Percentiles rank a stretch among this genome's conserved stretches.
These are phyloP conservation scores for Irena cyanogastra DNA, from an alignment of 2,113 vertebrate genomes.

Conservation along the genomic window DNA sequence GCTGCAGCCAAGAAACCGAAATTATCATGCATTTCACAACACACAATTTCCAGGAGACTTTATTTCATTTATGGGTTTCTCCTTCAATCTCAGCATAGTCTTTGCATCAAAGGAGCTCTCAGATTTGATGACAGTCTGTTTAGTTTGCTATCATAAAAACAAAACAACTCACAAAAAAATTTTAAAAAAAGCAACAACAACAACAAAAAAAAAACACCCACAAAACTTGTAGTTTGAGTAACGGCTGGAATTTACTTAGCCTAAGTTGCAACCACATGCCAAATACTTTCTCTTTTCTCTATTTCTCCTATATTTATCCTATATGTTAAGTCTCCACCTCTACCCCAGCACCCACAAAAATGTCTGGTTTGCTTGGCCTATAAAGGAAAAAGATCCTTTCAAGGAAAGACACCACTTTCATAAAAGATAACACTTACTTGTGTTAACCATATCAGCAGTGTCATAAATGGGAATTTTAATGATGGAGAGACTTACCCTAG, in stretches of 20 bases:
- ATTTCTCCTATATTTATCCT: slow-evolving; percentile 43
- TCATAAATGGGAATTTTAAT: background rate
- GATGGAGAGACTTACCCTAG: background rate
- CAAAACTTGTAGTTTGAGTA: background rate
- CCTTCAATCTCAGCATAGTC: background rate
- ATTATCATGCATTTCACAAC: background rate
- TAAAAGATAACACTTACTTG: background rate
- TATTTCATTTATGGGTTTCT: background rate
- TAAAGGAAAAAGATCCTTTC: background rate
- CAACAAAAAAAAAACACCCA: background rate
- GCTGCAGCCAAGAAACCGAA: background rate
- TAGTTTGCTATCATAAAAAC: background rate
- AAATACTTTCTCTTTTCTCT: slow-evolving; percentile 30
- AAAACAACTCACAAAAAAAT: background rate
- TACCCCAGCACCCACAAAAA: slow-evolving; percentile 30
- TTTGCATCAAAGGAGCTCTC: background rate
- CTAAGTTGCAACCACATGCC: background rate
- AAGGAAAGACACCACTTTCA: background rate
- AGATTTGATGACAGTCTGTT: background rate
- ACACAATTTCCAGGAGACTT: background rate
- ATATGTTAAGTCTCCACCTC: background rate
- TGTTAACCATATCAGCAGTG: background rate
- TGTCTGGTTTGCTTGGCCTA: slow-evolving; percentile 8
- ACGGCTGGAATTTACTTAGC: slow-evolving; percentile 40
- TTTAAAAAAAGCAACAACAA: no score